phyloP scores from a whole-genome alignment of 2,888 invertebrate genomes.

The Anarsia innoxiella region DNA sequence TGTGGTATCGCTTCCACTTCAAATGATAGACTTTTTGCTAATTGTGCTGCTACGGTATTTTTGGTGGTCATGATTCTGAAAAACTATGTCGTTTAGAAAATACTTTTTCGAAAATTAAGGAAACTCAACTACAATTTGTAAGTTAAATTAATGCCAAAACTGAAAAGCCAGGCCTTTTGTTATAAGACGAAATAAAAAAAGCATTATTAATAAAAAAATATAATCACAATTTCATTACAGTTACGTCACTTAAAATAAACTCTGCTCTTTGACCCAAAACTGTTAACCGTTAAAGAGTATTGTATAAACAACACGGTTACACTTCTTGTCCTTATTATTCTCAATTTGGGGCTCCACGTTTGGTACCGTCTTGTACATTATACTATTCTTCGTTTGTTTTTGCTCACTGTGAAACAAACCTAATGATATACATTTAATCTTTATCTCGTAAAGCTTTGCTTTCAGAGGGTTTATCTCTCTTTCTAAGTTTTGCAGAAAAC shows the following conservation, averaged over 20 bases:
- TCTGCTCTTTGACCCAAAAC: too few relatives aligned
- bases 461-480: slow-evolving; percentile 51
- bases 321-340: slow-evolving; percentile 12
- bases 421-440: slow-evolving; percentile 37
- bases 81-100: too few relatives aligned
- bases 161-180: too few relatives aligned
- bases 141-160: too few relatives aligned
- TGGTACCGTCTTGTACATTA: slow-evolving; percentile 17
- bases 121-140: too few relatives aligned
- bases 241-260: too few relatives aligned
- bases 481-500: slow-evolving; percentile 42
- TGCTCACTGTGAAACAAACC: slow-evolving; percentile 1
- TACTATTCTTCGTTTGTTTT: slow-evolving; percentile 12
- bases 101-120: too few relatives aligned
- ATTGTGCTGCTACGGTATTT: slow-evolving; percentile 2
- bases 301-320: slow-evolving; percentile 61
- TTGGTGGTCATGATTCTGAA: too few relatives aligned
- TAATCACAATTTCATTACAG: too few relatives aligned
- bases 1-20: slow-evolving; percentile 48
- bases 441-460: slow-evolving; percentile 42
- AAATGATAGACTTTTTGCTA: slow-evolving; percentile 38
- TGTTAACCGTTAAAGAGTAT: slow-evolving; percentile 48
- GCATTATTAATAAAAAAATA: too few relatives aligned
- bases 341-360: slow-evolving; percentile 5
- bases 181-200: too few relatives aligned